phyloP scores from a whole-genome alignment of 2,888 invertebrate genomes.

The Orthonychiurus folsomi region DNA sequence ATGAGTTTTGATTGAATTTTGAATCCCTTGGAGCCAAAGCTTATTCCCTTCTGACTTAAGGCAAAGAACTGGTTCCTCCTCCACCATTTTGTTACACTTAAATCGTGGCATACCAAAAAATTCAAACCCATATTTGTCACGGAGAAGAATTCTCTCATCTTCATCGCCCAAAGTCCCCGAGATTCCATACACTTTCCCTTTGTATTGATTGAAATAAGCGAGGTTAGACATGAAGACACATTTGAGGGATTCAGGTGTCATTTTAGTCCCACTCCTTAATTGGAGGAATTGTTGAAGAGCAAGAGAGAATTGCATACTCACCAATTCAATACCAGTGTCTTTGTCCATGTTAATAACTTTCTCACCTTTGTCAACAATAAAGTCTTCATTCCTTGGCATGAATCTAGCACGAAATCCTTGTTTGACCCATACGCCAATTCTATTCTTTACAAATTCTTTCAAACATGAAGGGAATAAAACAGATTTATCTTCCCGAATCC shows the following conservation, averaged over 20 bases:
- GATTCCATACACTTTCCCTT: constrained; percentile 42
- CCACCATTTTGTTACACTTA: not conserved
- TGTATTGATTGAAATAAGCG: constrained; percentile 41
- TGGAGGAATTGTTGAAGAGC: constrained; percentile 46
- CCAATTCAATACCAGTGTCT: constrained; percentile 43
- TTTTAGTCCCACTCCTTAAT: constrained; percentile 43
- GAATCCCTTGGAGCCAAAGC: not conserved
- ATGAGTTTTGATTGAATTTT: not conserved
- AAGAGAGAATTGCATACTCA: constrained; percentile 44
- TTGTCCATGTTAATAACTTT: constrained; percentile 18
- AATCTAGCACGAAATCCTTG: constrained; percentile 27
- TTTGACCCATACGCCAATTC: constrained; percentile 39
- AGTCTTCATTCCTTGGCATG: not conserved
- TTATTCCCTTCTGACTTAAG: not conserved
- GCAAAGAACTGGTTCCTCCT: not conserved
- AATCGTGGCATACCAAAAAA: constrained; percentile 3
- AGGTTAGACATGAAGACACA: constrained; percentile 45
- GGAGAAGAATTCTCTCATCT: not conserved
- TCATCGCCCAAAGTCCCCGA: constrained; percentile 16
- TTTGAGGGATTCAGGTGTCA: constrained; percentile 42
- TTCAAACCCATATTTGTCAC: not conserved
- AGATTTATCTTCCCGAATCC: not conserved
- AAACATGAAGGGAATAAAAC: constrained; percentile 18
- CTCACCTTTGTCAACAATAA: not conserved
- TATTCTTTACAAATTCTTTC: constrained; percentile 35